Base-by-base conservation (phyloP, 2,113 vertebrate species). In the Aspidoscelis tigris region DNA sequence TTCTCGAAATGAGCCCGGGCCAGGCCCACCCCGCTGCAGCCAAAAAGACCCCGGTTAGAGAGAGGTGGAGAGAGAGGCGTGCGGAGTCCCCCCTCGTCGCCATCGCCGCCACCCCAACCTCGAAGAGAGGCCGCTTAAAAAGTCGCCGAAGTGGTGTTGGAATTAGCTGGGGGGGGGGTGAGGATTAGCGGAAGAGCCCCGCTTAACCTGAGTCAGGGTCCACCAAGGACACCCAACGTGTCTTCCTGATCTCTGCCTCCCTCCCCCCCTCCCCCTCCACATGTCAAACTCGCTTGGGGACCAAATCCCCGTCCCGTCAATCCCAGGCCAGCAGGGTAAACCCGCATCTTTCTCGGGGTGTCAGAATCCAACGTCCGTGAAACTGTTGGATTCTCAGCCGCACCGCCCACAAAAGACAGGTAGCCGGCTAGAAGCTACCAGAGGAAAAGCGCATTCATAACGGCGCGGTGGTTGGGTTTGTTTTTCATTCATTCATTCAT, bases 1-100 rank as follows among this genome's bases (percentile, higher is more conserved):
- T 99, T 99, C 97, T 99, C 98, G 94, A 99, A 99, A 96, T 99
- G 98, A 89, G 98, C 98, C 94, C 98, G 97, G 95, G 98, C 98
- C 95, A 99, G 97, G 92, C 98, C 98, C 95, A 99, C 97, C 94
- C 98, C 98, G 92, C 98, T 99, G 97, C 93, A 95, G 96, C 95
- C 95, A 97, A 93, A 89, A 76, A 94, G 88, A 91, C 89, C 33
- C 92, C 85, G 61, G 83, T 97, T 95, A 96, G 92, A 90, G 7
- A 84, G 83, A 96, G 93, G 90, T 5, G 83, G 83, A 81, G 66
- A 39, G 16, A 41, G 88, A 73, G 24, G 71, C 65, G 7, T 20
- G 22, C 26, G 24, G 83, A 84, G 58, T 79, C 81, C 90, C 77
- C 18, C 14, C 24, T 20, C 9, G 83, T 10, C 8, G 55, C 43